These are phyloP conservation scores for Pelecanoides urinatrix DNA, from an alignment of 2,113 vertebrate species.

Conservation along the genomic window DNA sequence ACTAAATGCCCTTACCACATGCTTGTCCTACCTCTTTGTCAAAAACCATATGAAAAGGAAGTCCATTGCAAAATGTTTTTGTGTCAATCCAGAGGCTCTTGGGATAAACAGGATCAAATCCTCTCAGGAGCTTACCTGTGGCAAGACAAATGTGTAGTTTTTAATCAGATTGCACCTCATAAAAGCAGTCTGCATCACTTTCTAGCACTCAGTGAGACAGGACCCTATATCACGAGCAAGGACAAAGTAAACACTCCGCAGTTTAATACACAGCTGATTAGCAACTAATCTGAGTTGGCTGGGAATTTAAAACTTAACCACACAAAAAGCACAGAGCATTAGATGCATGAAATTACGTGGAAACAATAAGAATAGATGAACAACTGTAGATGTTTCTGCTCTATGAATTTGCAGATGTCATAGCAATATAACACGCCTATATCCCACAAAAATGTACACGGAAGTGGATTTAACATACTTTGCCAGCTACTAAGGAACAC, in stretches of 20 bases:
- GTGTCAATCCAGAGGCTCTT: slow-evolving; percentile 76
- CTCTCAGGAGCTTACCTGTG: slow-evolving; percentile 75
- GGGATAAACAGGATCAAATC: slow-evolving; percentile 78
- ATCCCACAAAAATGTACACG: not conserved
- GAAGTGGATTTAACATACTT: not conserved
- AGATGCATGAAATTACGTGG: not conserved
- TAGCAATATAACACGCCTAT: not conserved
- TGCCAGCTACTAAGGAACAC: not conserved
- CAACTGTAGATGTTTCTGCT: not conserved
- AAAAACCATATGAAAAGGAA: slow-evolving; percentile 83
- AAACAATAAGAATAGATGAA: not conserved
- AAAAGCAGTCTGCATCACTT: not conserved
- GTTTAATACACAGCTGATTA: not conserved
- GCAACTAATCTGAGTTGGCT: not conserved
- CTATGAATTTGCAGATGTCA: not conserved
- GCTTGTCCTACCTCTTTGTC: slow-evolving; percentile 75
- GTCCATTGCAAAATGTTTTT: slow-evolving; percentile 79
- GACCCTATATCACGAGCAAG: not conserved
- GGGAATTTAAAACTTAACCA: not conserved
- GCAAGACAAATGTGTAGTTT: not conserved
- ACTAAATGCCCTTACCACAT: not conserved
- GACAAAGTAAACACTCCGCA: not conserved
- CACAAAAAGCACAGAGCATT: not conserved
- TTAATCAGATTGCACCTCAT: not conserved
- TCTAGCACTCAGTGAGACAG: not conserved